Base-by-base conservation (phyloP, 1,140 invertebrate genomes). In the Drosophila setifemur region DNA sequence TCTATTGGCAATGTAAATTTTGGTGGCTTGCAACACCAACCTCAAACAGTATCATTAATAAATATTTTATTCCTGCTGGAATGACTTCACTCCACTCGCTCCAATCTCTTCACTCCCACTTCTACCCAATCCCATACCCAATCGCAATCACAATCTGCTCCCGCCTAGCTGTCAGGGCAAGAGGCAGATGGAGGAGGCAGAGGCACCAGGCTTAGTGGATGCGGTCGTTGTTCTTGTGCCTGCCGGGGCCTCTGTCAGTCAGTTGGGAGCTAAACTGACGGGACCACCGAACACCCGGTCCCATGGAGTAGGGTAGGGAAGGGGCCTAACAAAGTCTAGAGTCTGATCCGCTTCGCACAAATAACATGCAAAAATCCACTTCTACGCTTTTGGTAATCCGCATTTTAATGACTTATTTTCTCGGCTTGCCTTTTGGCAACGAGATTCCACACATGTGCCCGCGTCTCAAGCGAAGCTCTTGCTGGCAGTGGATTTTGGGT, bases 321-420 rank as follows among this genome's bases (percentile, higher is more conserved):
- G 66, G 21, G 26, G 42, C 45, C 58, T 37, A 58, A 55, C 73
- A 69, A 61, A 64, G 61, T 73, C 78, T 68, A 48, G 64, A 70
- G 76, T 50, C 76, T 75, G 71, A 71, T 19, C 54, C 53, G 66
- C 77, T 55, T 58, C 67, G 64, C 78, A 63, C 79, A 73, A 74
- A 83, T 71, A 74, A 70, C 74, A 83, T 85, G 74, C 79, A 83
- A 73, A 76, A 83, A 83, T 83, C 81, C 74, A 74, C 79, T 83
- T 83, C 81, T 67, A 79, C 81, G 79, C 81, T 71, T 79, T 74
- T 54, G 81, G 79, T 85, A 83, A 83, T 83, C 79, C 79, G 79
- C 79, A 85, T 85, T 83, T 83, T 83, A 83, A 83, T 83, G 79
- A 83, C 79, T 83, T 83, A 83, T 83, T 83, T 85, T 86, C 79